phyloP scores from a whole-genome alignment of 2,888 invertebrate genomes.

The Terebella lapidaria region DNA sequence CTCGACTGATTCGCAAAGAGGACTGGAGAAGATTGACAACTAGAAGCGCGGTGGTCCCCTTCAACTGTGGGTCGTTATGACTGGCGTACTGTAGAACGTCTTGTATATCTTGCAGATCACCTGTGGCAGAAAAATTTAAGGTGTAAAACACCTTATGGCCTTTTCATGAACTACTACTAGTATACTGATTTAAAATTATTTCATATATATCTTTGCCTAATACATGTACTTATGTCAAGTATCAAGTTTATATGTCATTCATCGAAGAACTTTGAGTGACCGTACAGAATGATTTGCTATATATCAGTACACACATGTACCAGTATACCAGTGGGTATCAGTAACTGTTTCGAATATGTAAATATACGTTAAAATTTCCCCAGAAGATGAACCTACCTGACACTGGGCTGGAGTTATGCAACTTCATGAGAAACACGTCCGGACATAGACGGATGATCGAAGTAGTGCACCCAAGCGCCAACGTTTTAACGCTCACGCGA shows the following conservation, averaged over 20 bases:
- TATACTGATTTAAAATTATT: no score
- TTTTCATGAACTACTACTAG: no score
- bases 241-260: no score
- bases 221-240: no score
- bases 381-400: slow-evolving; percentile 16
- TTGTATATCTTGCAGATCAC: slow-evolving; percentile 60
- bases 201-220: no score
- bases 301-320: no score
- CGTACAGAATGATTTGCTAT: no score
- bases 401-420: slow-evolving; percentile 48
- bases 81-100: slow-evolving; percentile 68
- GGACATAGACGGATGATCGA: slow-evolving; percentile 72
- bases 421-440: slow-evolving; percentile 63
- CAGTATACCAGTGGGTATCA: no score
- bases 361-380: no score
- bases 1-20: slow-evolving; percentile 34
- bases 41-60: slow-evolving; percentile 67
- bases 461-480: slow-evolving; percentile 77
- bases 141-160: no score
- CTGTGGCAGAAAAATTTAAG: slow-evolving; percentile 16
- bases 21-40: slow-evolving; percentile 63
- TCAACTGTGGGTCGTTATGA: slow-evolving; percentile 77
- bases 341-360: no score
- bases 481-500: slow-evolving; percentile 84
- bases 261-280: no score